Evolutionary conservation across 2,888 invertebrate species (phyloP).

Genomic region (Tenodera sinensis): DNA sequence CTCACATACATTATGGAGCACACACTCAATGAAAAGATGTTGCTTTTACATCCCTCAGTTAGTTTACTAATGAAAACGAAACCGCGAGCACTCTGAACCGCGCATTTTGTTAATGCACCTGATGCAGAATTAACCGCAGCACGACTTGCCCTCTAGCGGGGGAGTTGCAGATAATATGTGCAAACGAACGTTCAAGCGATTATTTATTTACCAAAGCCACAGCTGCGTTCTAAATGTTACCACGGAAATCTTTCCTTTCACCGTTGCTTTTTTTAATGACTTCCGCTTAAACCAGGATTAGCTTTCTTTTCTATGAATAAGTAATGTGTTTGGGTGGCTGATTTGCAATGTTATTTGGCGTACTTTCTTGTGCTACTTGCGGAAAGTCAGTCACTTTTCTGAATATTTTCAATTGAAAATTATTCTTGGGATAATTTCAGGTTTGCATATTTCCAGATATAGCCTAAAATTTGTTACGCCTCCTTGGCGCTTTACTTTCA

Average conservation of each 20-base stretch:
- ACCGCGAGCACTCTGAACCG: neutral
- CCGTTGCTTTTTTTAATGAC: neutral
- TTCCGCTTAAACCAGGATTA: neutral
- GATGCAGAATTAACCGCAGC: neutral
- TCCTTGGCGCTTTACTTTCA: too few species aligned
- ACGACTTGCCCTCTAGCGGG: neutral
- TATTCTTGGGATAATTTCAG: too few species aligned
- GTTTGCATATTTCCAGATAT: too few species aligned
- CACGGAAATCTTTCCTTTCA: neutral
- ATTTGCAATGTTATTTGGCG: neutral
- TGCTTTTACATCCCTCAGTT: neutral
- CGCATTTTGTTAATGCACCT: neutral
- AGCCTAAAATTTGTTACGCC: too few species aligned
- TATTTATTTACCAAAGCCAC: neutral
- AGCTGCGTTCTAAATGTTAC: neutral
- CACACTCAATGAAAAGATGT: neutral
- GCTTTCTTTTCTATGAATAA: neutral
- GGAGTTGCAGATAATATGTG: neutral
- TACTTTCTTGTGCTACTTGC: neutral
- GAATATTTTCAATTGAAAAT: too few species aligned
- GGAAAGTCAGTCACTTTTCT: too few species aligned
- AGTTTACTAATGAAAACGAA: neutral
- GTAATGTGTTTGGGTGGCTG: neutral
- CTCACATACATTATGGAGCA: neutral
- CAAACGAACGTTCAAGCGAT: neutral